These are phyloP conservation scores for Onthophagus taurus DNA, from an alignment of 1,140 invertebrate genomes.

Conservation along the genomic window DNA sequence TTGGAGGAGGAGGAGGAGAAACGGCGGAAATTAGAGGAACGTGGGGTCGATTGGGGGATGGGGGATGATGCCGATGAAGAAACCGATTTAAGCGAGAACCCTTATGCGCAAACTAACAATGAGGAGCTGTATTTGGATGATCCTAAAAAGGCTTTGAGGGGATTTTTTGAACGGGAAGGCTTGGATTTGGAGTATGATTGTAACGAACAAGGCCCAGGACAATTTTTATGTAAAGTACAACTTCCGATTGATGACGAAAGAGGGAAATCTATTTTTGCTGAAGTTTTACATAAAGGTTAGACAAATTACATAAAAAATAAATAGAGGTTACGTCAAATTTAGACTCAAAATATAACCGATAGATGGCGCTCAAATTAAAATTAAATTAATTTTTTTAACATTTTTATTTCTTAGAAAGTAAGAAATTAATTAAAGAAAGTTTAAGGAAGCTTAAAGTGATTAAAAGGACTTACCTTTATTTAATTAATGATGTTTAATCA, in stretches of 20 bases:
- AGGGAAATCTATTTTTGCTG: slow-evolving; percentile 66
- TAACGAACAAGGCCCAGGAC: slow-evolving; percentile 69
- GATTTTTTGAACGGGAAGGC: slow-evolving; percentile 94
- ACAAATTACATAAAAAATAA: too few species aligned
- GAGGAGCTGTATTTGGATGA: slow-evolving; percentile 88
- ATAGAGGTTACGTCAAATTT: too few species aligned
- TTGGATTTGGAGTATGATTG: slow-evolving; percentile 74
- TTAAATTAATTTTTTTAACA: too few species aligned
- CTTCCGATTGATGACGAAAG: slow-evolving; percentile 69
- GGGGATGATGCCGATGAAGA: slow-evolving; percentile 85
- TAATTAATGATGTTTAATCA: too few species aligned
- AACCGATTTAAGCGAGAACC: slow-evolving; percentile 70
- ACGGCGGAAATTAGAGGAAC: slow-evolving; percentile 48
- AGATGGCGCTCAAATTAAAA: too few species aligned
- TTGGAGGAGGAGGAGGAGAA: slow-evolving; percentile 42
- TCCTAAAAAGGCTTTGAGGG: slow-evolving; percentile 88
- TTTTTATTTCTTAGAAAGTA: too few species aligned
- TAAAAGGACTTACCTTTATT: too few species aligned
- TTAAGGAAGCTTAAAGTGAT: too few species aligned
- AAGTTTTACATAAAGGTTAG: slow-evolving; percentile 74
- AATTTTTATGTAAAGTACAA: slow-evolving; percentile 61
- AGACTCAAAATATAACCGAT: too few species aligned
- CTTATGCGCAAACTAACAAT: slow-evolving; percentile 67
- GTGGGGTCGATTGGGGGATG: slow-evolving; percentile 84
- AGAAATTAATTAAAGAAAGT: too few species aligned